A percentile compares a stretch with the other conserved stretches of the same genome.
phyloP scores from a whole-genome alignment of 2,888 invertebrate genomes.

The Hemistola chrysoprasaria region DNA sequence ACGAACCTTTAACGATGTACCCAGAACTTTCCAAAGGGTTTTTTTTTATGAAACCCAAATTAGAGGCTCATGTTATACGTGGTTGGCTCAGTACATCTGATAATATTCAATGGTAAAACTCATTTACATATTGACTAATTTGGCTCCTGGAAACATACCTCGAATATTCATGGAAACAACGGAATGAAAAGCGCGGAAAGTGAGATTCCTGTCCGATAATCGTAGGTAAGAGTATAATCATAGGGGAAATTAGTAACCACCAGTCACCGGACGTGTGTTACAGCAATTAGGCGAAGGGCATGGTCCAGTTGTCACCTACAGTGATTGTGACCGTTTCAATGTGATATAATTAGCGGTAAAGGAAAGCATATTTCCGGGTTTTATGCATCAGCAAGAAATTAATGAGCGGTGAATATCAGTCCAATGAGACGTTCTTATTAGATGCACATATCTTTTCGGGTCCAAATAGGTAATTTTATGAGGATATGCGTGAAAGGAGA shows the following conservation, averaged over 20 bases:
- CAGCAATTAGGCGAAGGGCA: conserved; percentile 53
- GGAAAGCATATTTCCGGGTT: conserved; percentile 35
- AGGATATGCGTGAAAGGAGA: no score
- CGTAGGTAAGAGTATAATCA: conserved; percentile 35
- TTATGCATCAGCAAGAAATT: conserved; percentile 24
- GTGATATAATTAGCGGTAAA: conserved; percentile 46
- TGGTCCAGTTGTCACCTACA: conserved; percentile 36
- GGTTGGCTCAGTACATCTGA: conserved; percentile 52
- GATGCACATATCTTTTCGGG: no score
- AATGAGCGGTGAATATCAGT: conserved; percentile 9
- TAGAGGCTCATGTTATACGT: conserved; percentile 38
- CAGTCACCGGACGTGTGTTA: conserved; percentile 54
- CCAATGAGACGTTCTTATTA: no score
- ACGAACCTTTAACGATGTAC: conserved; percentile 14
- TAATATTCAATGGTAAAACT: conserved; percentile 39
- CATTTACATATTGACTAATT: no score
- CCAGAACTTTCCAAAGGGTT: conserved; percentile 21
- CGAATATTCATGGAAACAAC: conserved; percentile 31
- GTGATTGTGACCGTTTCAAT: conserved; percentile 27
- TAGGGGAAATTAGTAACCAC: conserved; percentile 37
- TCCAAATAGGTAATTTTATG: no score
- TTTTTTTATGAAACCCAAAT: conserved; percentile 30
- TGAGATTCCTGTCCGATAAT: conserved; percentile 37
- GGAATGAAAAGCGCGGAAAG: conserved; percentile 26
- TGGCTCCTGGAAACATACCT: no score